Base-by-base conservation (phyloP, 2,113 vertebrate species). In the Psittacus erithacus region DNA sequence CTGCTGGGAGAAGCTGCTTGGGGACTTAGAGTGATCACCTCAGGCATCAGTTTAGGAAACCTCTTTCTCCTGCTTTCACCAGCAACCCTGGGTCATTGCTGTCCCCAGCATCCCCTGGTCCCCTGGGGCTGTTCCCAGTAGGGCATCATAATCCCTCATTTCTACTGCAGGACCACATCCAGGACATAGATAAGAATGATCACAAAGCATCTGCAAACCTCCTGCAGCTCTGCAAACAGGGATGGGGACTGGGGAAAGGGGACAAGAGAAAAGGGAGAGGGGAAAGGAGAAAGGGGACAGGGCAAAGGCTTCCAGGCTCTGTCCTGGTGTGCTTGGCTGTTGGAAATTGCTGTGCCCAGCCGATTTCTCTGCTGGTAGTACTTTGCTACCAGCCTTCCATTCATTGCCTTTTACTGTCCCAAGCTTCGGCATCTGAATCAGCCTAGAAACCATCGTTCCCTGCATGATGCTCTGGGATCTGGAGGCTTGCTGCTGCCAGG, bases 21-120 rank as follows among this genome's bases (percentile, higher is more conserved):
- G 43, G 29, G 2, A 23, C 33, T 39, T 8, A 82, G 82, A 82
- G 50, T 5, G 38, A 62, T 29, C 1, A 4, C 13, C 4, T 19
- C 75, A 33, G n/a, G 20, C 23, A 27, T 3, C 4, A 2, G 29
- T 3, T 90, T 35, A 35, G 86, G 80, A 27, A 75, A 39, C n/a
- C 25, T 50, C 28, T 4, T 50, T 47, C 55, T 28, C 39, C 41
- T 47, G 69, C 33, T 78, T 38, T 59, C 39, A 31, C 38, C 28
- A 19, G 53, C 16, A 22, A 11, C 14, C 28, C 53, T 0, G 0
- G 18, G 47, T 9, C 64, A 52, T 8, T 3, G 0, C 6, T 53
- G 33, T 15, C 70, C 44, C 68, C 1, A 1, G 9, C 9, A 15
- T 2, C 23, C 8, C 2, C 39, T 14, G 33, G 7, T 60, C 33